phyloP scores from a whole-genome alignment of 2,113 vertebrate genomes.

The Spea bombifrons region DNA sequence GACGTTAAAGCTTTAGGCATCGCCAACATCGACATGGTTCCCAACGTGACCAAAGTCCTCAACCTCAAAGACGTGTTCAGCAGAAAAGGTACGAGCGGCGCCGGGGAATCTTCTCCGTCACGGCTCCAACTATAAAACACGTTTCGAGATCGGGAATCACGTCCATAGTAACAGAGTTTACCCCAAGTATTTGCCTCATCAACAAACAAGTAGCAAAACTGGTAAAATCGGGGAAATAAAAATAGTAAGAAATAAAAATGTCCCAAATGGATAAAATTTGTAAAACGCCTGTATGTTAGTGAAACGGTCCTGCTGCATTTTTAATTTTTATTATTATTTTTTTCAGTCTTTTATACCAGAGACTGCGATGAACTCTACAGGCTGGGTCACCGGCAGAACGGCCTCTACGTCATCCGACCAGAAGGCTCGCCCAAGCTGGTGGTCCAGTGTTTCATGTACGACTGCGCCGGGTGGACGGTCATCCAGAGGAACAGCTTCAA shows the following conservation, averaged over 20 bases:
- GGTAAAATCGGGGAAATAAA: background rate
- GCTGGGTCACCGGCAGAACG: slow-evolving; percentile 15
- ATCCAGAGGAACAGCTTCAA: slow-evolving; percentile 40
- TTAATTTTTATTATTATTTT: background rate
- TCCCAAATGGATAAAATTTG: background rate
- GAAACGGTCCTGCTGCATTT: no score
- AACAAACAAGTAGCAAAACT: background rate
- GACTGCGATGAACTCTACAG: slow-evolving; percentile 47
- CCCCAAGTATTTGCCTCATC: background rate
- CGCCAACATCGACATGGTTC: slow-evolving; percentile 30
- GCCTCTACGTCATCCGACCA: slow-evolving; percentile 33
- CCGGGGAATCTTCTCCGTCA: background rate
- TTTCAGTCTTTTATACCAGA: slow-evolving; percentile 26
- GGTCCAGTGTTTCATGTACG: slow-evolving; percentile 43
- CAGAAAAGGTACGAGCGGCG: slow-evolving; percentile 36
- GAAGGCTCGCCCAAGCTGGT: slow-evolving; percentile 33
- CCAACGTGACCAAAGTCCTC: slow-evolving; percentile 5
- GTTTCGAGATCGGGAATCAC: background rate
- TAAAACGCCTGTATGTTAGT: no score
- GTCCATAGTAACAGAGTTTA: background rate
- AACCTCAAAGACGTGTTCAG: background rate
- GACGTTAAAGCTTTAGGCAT: background rate
- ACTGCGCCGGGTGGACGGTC: slow-evolving; percentile 27
- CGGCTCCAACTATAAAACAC: no score
- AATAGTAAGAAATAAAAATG: background rate